These are phyloP conservation scores for Poeciliopsis presidionis DNA, from an alignment of 2,797 vertebrate species.

Conservation along the genomic window DNA sequence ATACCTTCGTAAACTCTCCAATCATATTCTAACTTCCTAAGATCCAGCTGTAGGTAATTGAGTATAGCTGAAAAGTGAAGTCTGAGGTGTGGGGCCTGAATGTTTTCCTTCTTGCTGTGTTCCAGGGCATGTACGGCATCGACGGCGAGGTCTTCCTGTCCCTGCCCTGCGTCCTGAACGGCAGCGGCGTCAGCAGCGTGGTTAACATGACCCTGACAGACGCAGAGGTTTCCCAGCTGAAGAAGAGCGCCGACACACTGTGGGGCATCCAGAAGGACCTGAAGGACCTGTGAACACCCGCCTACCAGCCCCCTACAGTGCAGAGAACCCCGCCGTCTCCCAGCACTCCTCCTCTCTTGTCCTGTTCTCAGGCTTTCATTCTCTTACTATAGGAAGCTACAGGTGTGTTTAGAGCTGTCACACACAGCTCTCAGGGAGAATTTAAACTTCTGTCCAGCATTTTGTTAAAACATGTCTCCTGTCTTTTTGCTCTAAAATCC, in stretches of 20 bases:
- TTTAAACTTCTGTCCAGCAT: neutral
- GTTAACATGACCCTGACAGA: slow-evolving; percentile 95
- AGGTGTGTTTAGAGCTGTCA: neutral
- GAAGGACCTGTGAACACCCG: slow-evolving; percentile 85
- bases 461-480: neutral
- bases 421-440: neutral
- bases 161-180: slow-evolving; percentile 89
- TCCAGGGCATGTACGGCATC: slow-evolving; percentile 91
- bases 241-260: slow-evolving; percentile 90
- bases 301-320: neutral
- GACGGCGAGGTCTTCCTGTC: slow-evolving; percentile 93
- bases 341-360: neutral
- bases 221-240: slow-evolving; percentile 87
- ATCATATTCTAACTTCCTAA: neutral
- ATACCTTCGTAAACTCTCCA: neutral
- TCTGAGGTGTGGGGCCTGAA: neutral
- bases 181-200: slow-evolving; percentile 85
- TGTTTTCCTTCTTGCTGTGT: neutral
- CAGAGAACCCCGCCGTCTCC: slow-evolving; percentile 14
- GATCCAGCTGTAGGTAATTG: too few relatives aligned
- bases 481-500: neutral
- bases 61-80: neutral
- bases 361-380: neutral
- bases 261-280: slow-evolving; percentile 96
- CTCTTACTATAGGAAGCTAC: neutral